Percentiles rank a stretch among this genome's conserved stretches.
These are phyloP conservation scores for Cliona cf. orientalis DNA, from an alignment of 37 sponge, comb jelly and placozoan species.

Conservation along the genomic window DNA sequence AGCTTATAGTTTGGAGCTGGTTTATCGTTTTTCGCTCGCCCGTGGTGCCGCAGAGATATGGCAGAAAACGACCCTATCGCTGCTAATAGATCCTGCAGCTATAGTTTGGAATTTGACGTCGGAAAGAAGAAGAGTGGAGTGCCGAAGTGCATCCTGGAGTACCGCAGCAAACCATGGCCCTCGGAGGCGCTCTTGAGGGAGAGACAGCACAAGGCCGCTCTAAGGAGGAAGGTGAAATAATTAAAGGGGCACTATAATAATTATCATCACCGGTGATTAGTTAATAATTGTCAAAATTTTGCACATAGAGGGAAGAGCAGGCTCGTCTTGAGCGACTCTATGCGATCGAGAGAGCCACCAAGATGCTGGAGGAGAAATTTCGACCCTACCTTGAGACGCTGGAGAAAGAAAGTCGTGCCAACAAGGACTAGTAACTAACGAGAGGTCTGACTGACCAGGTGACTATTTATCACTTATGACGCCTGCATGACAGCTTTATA, in stretches of 20 bases:
- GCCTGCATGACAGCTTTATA: too few species aligned
- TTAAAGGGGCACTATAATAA: not conserved
- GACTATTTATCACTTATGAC: too few species aligned
- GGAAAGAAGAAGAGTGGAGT: not conserved
- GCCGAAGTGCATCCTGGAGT: conserved; percentile 41
- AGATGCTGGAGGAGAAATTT: conserved; percentile 22
- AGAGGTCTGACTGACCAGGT: not conserved
- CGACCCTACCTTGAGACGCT: conserved; percentile 21
- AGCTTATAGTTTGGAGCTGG: too few species aligned
- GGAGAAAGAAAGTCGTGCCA: not conserved
- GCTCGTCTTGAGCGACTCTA: conserved; percentile 43
- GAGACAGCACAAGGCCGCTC: conserved; percentile 24
- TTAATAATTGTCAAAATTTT: not conserved
- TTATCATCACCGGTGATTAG: conserved; percentile 10
- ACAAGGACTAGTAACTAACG: not conserved
- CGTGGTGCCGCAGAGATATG: too few species aligned
- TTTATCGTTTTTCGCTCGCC: too few species aligned
- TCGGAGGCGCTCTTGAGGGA: conserved; percentile 10
- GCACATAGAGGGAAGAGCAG: conserved; percentile 39
- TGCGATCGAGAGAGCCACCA: conserved; percentile 10
- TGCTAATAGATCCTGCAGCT: conserved; percentile 4
- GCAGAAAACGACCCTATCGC: too few species aligned
- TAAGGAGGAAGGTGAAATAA: conserved; percentile 33
- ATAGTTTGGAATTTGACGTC: conserved; percentile 10
- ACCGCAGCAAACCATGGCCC: conserved; percentile 3